Conservation (phyloP, 2,888 invertebrate species). For the Ypsolopha sequella region DNA sequence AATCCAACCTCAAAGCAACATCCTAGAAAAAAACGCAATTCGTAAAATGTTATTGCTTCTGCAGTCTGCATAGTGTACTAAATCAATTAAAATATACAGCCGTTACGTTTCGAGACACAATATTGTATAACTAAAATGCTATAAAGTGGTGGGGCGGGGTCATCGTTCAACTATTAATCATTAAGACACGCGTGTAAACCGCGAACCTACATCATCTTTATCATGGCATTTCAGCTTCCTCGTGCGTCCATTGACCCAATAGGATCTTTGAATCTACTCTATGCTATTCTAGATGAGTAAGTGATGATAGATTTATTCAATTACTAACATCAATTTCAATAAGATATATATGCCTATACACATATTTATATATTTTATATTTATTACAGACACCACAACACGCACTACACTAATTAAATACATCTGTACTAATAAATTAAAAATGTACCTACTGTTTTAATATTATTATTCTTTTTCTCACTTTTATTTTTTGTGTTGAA, state of each 20-base stretch:
- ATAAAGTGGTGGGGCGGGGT: constrained; percentile 18
- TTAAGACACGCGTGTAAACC: constrained; percentile 36
- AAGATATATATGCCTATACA: too few relatives aligned
- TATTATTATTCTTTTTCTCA: too few relatives aligned
- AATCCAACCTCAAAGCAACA: not conserved
- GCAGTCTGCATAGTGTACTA: not conserved
- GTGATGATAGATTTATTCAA: too few relatives aligned
- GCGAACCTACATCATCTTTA: constrained; percentile 49
- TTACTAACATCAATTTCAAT: too few relatives aligned
- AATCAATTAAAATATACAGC: not conserved
- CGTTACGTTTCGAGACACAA: constrained; percentile 19
- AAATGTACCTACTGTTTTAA: too few relatives aligned
- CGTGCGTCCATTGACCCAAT: not conserved
- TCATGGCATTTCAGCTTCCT: constrained; percentile 15
- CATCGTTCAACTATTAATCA: constrained; percentile 44
- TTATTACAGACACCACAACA: too few relatives aligned
- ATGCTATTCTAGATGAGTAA: too few relatives aligned
- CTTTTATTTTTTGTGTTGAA: too few relatives aligned
- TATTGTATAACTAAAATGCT: constrained; percentile 2
- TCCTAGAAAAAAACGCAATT: not conserved
- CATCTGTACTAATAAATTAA: too few relatives aligned
- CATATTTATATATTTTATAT: too few relatives aligned
- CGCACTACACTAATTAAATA: too few relatives aligned
- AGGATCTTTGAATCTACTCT: too few relatives aligned
- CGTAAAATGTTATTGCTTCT: not conserved